Evolutionary conservation across 2,113 vertebrate genomes (phyloP).

Genomic region (Felis catus): DNA sequence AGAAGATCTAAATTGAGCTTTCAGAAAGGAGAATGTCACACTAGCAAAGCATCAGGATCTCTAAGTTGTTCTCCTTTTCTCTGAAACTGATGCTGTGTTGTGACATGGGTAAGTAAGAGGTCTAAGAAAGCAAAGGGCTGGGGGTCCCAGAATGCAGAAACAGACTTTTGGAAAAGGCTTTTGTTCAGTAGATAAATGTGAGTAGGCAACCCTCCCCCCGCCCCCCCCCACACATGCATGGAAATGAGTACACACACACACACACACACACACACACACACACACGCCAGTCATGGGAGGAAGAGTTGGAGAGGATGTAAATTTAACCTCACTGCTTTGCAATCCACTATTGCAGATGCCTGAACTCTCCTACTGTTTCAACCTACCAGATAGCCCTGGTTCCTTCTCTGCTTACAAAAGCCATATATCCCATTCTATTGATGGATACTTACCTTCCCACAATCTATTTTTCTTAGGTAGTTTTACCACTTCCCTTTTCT

Average conservation of each 20-base stretch:
- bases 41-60: background rate
- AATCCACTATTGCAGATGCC: too few relatives aligned
- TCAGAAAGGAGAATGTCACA: background rate
- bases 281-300: background rate
- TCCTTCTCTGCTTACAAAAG: background rate
- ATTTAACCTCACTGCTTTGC: background rate
- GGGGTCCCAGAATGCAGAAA: background rate
- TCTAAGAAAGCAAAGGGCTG: background rate
- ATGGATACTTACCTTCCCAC: background rate
- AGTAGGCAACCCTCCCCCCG: background rate
- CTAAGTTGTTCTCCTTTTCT: background rate
- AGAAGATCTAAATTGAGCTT: too few relatives aligned
- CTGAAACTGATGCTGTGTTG: too few relatives aligned
- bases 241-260: too few relatives aligned
- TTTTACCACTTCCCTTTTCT: background rate
- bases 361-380: background rate
- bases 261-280: too few relatives aligned
- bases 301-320: too few relatives aligned
- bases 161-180: background rate
- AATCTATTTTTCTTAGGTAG: background rate
- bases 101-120: background rate
- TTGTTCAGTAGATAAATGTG: background rate
- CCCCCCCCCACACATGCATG: rapidly evolving
- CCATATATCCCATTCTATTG: background rate
- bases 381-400: background rate